phyloP scores from a whole-genome alignment of 2,113 vertebrate species.

The Microtus richardsoni region DNA sequence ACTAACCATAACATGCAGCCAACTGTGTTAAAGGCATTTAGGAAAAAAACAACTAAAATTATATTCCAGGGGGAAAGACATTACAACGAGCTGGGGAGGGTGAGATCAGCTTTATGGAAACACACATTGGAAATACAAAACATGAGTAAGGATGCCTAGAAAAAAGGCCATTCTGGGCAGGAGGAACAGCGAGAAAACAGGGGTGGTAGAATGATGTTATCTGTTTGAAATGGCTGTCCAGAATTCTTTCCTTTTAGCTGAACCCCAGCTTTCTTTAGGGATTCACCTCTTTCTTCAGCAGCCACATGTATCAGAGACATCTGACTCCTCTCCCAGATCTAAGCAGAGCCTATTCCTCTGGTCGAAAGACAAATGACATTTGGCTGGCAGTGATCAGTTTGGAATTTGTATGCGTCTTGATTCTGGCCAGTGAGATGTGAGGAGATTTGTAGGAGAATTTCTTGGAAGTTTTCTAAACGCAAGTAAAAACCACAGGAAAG shows the following conservation, averaged over 20 bases:
- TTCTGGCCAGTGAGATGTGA: background rate
- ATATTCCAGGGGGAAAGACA: slow-evolving; percentile 28
- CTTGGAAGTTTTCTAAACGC: background rate
- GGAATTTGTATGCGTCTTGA: background rate
- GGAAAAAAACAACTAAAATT: background rate
- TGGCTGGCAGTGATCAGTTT: background rate
- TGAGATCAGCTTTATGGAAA: background rate
- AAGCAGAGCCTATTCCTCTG: background rate
- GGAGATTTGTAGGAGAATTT: background rate
- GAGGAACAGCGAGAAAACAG: background rate
- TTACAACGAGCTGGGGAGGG: background rate
- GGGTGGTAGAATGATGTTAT: rapidly evolving
- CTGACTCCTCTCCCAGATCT: background rate
- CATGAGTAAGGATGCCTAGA: background rate
- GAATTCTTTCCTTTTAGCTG: background rate
- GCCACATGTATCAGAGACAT: background rate
- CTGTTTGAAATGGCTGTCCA: background rate
- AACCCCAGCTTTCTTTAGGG: background rate
- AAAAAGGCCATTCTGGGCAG: background rate
- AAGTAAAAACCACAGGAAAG: slow-evolving; percentile 27
- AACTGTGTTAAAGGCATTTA: background rate
- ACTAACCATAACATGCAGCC: background rate
- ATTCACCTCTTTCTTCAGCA: background rate
- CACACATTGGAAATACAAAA: slow-evolving; percentile 13
- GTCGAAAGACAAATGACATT: background rate